Evolutionary conservation across 2,797 vertebrate species (phyloP).

Genomic region (Hylomyscus alleni): DNA sequence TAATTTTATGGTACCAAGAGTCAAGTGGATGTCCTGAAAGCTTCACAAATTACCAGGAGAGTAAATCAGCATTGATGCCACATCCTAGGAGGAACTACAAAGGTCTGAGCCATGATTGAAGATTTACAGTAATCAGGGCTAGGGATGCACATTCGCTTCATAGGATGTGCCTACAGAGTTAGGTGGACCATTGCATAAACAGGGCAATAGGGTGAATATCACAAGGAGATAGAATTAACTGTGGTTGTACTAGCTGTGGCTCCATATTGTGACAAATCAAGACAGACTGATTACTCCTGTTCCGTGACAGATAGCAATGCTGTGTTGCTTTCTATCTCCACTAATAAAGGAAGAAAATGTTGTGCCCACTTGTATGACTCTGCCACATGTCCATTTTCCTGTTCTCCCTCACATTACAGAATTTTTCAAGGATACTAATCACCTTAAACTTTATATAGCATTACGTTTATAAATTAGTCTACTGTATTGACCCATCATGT

Average conservation of each 20-base stretch:
- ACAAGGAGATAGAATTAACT: not conserved
- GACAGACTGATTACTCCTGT: not conserved
- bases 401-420: not conserved
- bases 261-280: not conserved
- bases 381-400: not conserved
- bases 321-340: not conserved
- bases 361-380: not conserved
- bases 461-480: not conserved
- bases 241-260: not conserved
- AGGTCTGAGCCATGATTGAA: not conserved
- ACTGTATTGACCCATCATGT: not conserved
- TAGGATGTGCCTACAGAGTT: not conserved
- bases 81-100: not conserved
- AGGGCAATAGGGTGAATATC: not conserved
- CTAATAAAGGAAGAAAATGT: not conserved
- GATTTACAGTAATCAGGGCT: not conserved
- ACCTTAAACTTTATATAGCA: not conserved
- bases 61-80: not conserved
- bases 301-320: not conserved
- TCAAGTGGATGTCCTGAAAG: not conserved
- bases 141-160: not conserved
- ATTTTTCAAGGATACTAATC: not conserved
- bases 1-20: not conserved
- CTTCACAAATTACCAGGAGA: not conserved
- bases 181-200: not conserved